Conservation (phyloP, 2,113 vertebrate species). For the Macroglossus sobrinus region DNA sequence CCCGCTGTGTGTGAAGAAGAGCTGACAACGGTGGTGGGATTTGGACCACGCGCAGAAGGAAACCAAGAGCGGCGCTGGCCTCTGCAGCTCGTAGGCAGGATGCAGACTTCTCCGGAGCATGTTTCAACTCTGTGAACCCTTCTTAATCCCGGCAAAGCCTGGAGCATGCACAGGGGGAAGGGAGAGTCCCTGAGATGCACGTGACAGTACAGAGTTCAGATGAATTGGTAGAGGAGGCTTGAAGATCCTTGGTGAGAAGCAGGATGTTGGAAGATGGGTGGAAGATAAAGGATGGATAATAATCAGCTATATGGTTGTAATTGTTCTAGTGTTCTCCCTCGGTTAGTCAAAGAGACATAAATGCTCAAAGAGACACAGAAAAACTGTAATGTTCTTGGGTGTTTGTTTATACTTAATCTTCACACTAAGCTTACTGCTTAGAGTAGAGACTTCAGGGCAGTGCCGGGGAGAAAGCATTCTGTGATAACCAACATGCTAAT, state of each 20-base stretch:
- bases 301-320: accelerated
- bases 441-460: neutral
- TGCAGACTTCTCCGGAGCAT: neutral
- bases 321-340: neutral
- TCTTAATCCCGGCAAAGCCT: neutral
- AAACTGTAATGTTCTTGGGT: neutral
- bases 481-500: accelerated
- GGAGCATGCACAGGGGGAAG: accelerated
- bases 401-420: neutral
- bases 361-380: neutral
- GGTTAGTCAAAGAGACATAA: neutral
- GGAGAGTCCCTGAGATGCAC: neutral
- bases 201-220: neutral
- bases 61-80: neutral
- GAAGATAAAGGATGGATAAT: neutral
- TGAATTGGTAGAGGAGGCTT: neutral
- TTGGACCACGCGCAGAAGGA: neutral
- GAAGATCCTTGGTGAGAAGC: neutral
- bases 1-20: neutral
- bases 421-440: neutral
- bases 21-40: accelerated
- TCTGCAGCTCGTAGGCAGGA: neutral
- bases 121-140: neutral
- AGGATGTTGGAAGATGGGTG: neutral
- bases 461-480: neutral